Base-by-base conservation (phyloP, 2,888 invertebrate genomes). In the Tipula confusa region DNA sequence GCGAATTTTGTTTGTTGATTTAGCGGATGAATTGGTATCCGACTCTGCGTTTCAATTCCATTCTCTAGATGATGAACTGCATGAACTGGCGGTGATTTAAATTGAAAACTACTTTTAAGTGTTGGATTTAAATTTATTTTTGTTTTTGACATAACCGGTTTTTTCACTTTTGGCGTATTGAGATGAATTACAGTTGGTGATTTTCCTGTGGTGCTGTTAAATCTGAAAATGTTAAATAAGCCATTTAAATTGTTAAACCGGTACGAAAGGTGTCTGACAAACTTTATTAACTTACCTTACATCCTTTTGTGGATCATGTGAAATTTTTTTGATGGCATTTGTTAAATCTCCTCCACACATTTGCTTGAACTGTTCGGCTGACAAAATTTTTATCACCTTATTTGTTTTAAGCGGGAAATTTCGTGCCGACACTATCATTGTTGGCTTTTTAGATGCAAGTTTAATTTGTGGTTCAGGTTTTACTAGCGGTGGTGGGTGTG, bases 341-440 rank as follows among this genome's bases (percentile, higher is more conserved):
- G 80, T 29, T 83, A 87, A 87, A 80, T 87, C 86, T 83, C 86
- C 85, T 3, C 87, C 88, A 84, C 88, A 89, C 2, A 89, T 87
- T 84, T 88, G 88, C 84, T 88, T 89, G 82, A 89, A 89, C 84
- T 88, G 88, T 79, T 88, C 88, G 82, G 89, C 85, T 29, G 89
- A 89, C 84, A 89, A 88, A 80, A 89, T 88, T 84, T 89, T 83
- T 48, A 83, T 83, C 7, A 83, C 82, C n/a, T 83, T 84, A 83
- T 84, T 84, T 11, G 82, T 33, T 83, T 84, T 85, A n/a, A 85
- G n/a, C 7, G 82, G 83, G 5, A 82, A 2, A 31, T 82, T 84
- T 28, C 83, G 79, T 2, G 84, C 83, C 6, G 82, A 83, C 6
- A 84, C 24, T n/a, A 84, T 15, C 83, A 84, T 82, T 29, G 83